A percentile compares a stretch with the other conserved stretches of the same genome.
These are phyloP conservation scores for Stenopsyche tienmushanensis DNA, from an alignment of 1,140 invertebrate species.

Conservation along the genomic window DNA sequence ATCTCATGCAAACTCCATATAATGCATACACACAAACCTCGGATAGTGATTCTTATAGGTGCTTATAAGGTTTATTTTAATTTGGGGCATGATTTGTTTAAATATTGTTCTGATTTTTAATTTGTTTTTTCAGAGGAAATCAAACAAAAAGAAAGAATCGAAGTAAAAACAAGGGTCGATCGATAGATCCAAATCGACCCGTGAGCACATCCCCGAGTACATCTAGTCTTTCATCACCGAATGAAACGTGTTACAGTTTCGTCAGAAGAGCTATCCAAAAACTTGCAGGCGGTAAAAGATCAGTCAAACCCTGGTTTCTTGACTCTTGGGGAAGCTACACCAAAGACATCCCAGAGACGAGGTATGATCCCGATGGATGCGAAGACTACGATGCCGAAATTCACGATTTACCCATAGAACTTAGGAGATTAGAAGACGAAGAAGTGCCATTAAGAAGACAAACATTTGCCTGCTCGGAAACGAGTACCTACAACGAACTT, in stretches of 20 bases:
- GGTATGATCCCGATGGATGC: conserved; percentile 57
- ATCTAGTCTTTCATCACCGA: conserved; percentile 84
- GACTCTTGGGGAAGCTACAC: conserved; percentile 70
- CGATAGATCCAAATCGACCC: conserved; percentile 51
- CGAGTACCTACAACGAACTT: conserved; percentile 51
- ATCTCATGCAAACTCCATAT: conserved; percentile 56
- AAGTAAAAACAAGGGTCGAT: conserved; percentile 48
- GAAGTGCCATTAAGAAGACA: conserved; percentile 54
- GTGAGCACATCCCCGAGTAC: conserved; percentile 70
- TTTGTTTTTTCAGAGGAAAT: conserved; percentile 43
- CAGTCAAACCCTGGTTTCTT: conserved; percentile 73
- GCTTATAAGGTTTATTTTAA: not conserved
- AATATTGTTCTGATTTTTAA: not conserved
- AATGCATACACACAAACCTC: conserved; percentile 67
- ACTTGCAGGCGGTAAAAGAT: conserved; percentile 71
- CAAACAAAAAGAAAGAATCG: conserved; percentile 55
- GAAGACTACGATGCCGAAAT: conserved; percentile 62
- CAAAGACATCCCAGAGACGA: conserved; percentile 55
- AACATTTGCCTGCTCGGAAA: conserved; percentile 55
- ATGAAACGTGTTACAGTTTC: conserved; percentile 93
- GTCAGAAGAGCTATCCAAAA: conserved; percentile 85
- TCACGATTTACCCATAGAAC: conserved; percentile 83
- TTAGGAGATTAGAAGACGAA: conserved; percentile 80
- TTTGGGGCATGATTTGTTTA: too few species aligned
- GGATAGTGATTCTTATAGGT: conserved; percentile 58